These are phyloP conservation scores for Petrolisthes manimaculis DNA, from an alignment of 2,888 invertebrate genomes.

Conservation along the genomic window DNA sequence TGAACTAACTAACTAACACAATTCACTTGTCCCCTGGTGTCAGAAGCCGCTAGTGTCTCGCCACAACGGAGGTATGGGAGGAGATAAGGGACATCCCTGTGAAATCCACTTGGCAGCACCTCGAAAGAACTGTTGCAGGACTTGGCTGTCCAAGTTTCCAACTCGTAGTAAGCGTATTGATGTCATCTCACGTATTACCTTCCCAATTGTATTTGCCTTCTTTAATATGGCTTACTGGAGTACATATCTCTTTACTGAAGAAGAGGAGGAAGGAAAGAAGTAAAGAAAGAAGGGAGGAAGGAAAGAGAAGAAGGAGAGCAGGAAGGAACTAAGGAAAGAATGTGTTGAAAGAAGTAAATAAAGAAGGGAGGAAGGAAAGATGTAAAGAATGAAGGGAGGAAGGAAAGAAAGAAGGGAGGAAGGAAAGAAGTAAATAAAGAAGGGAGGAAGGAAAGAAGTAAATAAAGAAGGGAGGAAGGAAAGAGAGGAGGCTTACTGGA, in stretches of 20 bases:
- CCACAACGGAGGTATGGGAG: constrained; percentile 55
- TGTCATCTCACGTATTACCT: constrained; percentile 94
- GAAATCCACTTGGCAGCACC: constrained; percentile 56
- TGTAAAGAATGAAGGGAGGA: not conserved
- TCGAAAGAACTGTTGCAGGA: constrained; percentile 51
- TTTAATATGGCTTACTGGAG: constrained; percentile 96
- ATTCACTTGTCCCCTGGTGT: too few species aligned
- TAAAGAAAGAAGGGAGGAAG: not conserved
- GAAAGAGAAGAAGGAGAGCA: not conserved
- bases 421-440: not conserved
- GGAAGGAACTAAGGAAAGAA: not conserved
- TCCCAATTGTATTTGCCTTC: constrained; percentile 93
- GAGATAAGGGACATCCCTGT: constrained; percentile 53
- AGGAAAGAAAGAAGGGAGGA: not conserved
- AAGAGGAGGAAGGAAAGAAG: constrained; percentile 69
- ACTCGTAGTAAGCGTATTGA: constrained; percentile 96
- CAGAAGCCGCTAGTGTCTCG: constrained; percentile 64
- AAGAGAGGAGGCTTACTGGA: too few species aligned
- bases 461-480: not conserved
- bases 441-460: not conserved
- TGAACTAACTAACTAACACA: too few species aligned
- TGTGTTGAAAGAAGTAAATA: not conserved
- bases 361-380: not conserved
- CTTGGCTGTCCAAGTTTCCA: constrained; percentile 83
- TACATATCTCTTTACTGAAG: constrained; percentile 79